These are phyloP conservation scores for Palythoa grandiflora DNA, from an alignment of 92 coral and sea anemone genomes.

Conservation along the genomic window DNA sequence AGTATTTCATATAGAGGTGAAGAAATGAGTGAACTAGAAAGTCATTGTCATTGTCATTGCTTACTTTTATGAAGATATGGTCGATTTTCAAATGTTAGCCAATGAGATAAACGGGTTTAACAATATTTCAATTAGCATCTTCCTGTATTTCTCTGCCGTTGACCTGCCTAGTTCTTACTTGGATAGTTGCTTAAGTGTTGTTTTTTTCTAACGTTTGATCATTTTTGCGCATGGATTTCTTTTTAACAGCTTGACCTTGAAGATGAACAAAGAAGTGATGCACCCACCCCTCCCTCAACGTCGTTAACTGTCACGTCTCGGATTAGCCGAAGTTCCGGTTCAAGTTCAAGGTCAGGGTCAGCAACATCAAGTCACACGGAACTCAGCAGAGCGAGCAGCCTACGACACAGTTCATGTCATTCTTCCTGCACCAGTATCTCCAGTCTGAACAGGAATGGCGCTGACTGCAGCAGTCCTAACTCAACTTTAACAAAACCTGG, in stretches of 20 bases:
- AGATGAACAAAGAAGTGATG: slow-evolving; percentile 35
- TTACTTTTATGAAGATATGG: no score
- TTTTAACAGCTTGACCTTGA: slow-evolving; percentile 36
- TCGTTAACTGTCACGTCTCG: neutral
- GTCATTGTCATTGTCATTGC: no score
- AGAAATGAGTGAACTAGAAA: no score
- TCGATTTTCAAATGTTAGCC: no score
- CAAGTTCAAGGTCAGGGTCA: slow-evolving; percentile 54
- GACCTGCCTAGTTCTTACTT: no score
- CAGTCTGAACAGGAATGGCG: slow-evolving; percentile 20
- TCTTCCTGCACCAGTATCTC: slow-evolving; percentile 77
- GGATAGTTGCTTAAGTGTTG: no score
- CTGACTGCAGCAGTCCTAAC: neutral
- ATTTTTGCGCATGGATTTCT: neutral
- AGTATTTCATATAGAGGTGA: no score
- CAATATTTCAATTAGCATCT: no score
- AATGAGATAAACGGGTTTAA: no score
- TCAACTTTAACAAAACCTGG: slow-evolving; percentile 42
- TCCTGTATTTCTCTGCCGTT: no score
- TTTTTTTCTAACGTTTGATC: no score
- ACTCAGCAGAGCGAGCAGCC: slow-evolving; percentile 47
- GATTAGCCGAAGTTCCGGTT: slow-evolving; percentile 38
- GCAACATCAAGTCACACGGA: slow-evolving; percentile 78
- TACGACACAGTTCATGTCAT: slow-evolving; percentile 76
- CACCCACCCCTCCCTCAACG: slow-evolving; percentile 20